phyloP scores from a whole-genome alignment of 1,140 invertebrate species.

The Triops cancriformis region DNA sequence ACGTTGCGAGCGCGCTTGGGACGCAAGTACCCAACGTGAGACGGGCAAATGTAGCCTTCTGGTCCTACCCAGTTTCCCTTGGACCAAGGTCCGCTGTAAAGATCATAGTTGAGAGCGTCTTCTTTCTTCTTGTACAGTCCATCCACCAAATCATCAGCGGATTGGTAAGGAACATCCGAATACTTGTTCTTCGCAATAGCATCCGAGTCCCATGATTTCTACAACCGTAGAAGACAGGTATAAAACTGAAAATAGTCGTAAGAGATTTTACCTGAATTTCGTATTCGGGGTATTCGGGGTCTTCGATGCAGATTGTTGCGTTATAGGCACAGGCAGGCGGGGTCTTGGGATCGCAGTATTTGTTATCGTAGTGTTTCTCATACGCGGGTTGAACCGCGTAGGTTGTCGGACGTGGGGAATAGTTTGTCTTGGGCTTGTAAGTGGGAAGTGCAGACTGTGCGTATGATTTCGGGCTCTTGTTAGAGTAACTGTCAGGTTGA shows the following conservation, averaged over 20 bases:
- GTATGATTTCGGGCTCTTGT: background rate
- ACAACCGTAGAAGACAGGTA: background rate
- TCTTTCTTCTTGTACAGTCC: constrained; percentile 30
- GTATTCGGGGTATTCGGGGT: constrained; percentile 32
- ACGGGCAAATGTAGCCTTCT: constrained; percentile 38
- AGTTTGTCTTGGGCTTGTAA: background rate
- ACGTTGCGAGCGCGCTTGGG: constrained; percentile 37
- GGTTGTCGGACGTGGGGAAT: background rate
- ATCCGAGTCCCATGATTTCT: constrained; percentile 30
- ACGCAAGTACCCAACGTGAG: constrained; percentile 37
- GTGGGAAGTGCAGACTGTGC: background rate
- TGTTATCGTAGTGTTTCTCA: constrained; percentile 12
- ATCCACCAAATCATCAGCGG: constrained; percentile 32
- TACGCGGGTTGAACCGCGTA: background rate
- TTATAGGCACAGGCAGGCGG: constrained; percentile 32
- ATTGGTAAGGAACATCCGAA: constrained; percentile 33
- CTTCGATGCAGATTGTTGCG: constrained; percentile 31
- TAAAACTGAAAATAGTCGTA: background rate
- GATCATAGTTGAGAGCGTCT: constrained; percentile 30
- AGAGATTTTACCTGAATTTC: constrained; percentile 30
- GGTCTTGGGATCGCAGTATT: constrained; percentile 29
- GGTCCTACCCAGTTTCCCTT: constrained; percentile 32
- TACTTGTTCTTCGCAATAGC: constrained; percentile 33
- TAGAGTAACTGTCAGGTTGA: background rate
- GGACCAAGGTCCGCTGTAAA: constrained; percentile 31